Conservation (phyloP, 2,797 vertebrate species). For the Acanthis flammea region DNA sequence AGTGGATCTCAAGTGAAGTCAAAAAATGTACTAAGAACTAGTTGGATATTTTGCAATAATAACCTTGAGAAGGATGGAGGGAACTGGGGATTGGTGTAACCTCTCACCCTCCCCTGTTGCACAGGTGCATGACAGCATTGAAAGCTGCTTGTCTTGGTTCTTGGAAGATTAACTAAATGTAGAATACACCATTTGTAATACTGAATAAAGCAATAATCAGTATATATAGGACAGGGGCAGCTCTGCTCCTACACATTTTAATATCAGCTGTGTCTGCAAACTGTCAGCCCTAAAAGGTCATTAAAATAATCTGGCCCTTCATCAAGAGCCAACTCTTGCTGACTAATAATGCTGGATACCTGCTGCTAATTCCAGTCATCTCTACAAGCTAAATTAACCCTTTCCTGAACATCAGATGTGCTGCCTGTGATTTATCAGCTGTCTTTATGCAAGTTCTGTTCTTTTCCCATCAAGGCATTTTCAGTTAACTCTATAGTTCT, state of each 20-base stretch:
- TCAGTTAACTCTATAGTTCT: neutral
- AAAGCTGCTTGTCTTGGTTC: neutral
- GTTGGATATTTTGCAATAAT: neutral
- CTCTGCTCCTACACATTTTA: neutral
- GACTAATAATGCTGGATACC: neutral
- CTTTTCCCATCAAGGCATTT: neutral
- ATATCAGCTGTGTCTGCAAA: neutral
- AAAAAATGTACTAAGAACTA: neutral
- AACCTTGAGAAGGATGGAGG: neutral
- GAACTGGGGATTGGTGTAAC: neutral
- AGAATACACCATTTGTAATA: neutral
- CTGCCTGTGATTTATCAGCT: neutral
- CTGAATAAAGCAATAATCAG: neutral
- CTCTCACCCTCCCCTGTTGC: neutral
- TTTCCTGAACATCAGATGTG: neutral
- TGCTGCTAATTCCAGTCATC: neutral
- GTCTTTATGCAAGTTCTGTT: neutral
- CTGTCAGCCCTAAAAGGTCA: neutral
- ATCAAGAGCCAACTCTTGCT: conserved; percentile 14
- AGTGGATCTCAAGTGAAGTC: neutral
- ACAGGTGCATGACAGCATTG: neutral
- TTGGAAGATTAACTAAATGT: neutral
- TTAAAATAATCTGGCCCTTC: conserved; percentile 1
- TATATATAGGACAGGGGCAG: neutral
- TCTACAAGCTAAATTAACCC: conserved; percentile 20